phyloP scores from a whole-genome alignment of 2,888 invertebrate species.

The Cybosia mesomella region DNA sequence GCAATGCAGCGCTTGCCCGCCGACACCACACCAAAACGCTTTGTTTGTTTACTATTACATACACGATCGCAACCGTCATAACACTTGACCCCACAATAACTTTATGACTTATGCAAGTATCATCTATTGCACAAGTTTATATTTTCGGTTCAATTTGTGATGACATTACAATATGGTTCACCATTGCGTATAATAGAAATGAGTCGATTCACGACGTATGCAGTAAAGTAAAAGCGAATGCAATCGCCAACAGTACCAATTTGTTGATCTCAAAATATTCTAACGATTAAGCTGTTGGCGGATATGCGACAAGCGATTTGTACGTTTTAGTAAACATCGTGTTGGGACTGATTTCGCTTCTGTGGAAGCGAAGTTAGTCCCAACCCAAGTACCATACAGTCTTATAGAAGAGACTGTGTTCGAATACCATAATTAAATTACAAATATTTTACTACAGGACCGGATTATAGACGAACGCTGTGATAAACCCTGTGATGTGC shows the following conservation, averaged over 20 bases:
- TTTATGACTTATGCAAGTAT: constrained; percentile 29
- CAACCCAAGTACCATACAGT: constrained; percentile 37
- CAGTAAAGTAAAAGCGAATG: constrained; percentile 28
- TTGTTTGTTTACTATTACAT: constrained; percentile 69
- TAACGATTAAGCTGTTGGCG: constrained; percentile 48
- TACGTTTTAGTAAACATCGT: constrained; percentile 61
- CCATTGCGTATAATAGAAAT: constrained; percentile 27
- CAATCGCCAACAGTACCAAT: constrained; percentile 44
- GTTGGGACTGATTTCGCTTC: constrained; percentile 57
- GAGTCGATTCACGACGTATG: constrained; percentile 25
- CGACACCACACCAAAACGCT: constrained; percentile 71
- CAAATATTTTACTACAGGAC: constrained; percentile 43
- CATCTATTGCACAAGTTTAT: constrained; percentile 60
- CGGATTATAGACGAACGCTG: constrained; percentile 78
- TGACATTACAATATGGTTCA: constrained; percentile 66
- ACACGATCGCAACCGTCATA: constrained; percentile 61
- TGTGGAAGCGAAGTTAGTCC: constrained; percentile 49
- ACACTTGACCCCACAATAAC: constrained; percentile 23
- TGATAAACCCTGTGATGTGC: constrained; percentile 86
- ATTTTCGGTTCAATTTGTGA: constrained; percentile 59
- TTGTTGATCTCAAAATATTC: constrained; percentile 53
- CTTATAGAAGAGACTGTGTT: constrained; percentile 31
- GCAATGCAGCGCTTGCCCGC: constrained; percentile 75
- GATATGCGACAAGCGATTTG: constrained; percentile 60
- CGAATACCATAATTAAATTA: constrained; percentile 35